A percentile compares a stretch with the other conserved stretches of the same genome.
Evolutionary conservation across 2,113 vertebrate genomes (phyloP).

Genomic region (Dissostichus mawsoni): DNA sequence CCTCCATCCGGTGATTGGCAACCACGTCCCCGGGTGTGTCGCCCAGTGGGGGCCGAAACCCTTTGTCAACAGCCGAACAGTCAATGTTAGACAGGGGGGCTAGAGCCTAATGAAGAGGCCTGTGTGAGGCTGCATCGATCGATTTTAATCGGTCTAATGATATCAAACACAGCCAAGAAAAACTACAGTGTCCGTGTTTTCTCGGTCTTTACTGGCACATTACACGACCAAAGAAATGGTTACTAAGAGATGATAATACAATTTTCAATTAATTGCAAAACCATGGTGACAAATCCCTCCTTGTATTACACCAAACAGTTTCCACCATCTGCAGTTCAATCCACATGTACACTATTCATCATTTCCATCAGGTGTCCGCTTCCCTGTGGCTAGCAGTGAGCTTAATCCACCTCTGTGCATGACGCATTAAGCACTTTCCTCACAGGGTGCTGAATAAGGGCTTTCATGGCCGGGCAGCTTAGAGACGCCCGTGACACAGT

Average conservation of each 20-base stretch:
- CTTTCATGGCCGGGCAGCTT: constrained; percentile 31
- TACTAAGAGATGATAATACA: not conserved
- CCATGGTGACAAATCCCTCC: not conserved
- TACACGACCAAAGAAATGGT: not conserved
- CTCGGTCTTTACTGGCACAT: not conserved
- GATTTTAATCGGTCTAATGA: constrained; percentile 77
- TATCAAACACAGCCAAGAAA: constrained; percentile 43
- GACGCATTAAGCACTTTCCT: constrained; percentile 36
- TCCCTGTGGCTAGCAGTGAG: not conserved
- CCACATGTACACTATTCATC: constrained; percentile 17
- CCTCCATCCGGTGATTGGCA: constrained; percentile 58
- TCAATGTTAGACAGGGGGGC: constrained; percentile 50
- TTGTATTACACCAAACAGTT: not conserved
- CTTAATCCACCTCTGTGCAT: constrained; percentile 34
- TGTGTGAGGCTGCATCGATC: constrained; percentile 66
- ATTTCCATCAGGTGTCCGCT: constrained; percentile 15
- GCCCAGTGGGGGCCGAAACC: constrained; percentile 20
- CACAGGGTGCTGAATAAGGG: constrained; percentile 36
- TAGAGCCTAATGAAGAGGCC: constrained; percentile 77
- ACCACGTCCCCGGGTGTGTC: constrained; percentile 18
- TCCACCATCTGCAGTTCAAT: not conserved
- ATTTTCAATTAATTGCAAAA: not conserved
- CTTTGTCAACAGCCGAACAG: constrained; percentile 62
- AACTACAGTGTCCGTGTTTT: constrained; percentile 1
- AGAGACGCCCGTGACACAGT: constrained; percentile 5